Conservation (phyloP, 2,797 vertebrate genomes). For the Calcarius lapponicus region DNA sequence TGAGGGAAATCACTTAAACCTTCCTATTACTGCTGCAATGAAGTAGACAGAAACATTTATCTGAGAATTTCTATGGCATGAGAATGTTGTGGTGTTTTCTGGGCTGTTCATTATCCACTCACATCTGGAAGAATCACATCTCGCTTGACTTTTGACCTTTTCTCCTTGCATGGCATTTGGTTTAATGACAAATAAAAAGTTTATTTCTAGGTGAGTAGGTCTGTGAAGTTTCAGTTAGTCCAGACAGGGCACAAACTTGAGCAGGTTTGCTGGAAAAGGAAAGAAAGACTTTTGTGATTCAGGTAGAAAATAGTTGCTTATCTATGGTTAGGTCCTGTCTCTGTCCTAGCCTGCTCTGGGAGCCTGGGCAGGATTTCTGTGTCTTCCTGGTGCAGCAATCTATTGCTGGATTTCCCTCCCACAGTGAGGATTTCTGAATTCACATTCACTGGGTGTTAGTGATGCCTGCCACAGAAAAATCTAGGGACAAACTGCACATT, state of each 20-base stretch:
- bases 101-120: not conserved
- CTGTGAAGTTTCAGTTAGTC: not conserved
- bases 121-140: not conserved
- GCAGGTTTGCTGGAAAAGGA: not conserved
- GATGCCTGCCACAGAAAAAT: not conserved
- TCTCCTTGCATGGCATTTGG: not conserved
- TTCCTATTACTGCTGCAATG: not conserved
- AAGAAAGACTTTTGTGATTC: not conserved
- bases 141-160: slow-evolving; percentile 8
- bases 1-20: not conserved
- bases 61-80: not conserved
- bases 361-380: not conserved
- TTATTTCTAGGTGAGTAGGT: not conserved
- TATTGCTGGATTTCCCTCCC: not conserved
- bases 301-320: not conserved
- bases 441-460: not conserved
- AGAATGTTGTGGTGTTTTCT: not conserved
- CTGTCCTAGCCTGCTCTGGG: not conserved
- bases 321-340: not conserved
- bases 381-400: not conserved
- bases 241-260: not conserved
- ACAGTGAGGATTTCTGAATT: not conserved
- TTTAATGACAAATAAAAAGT: not conserved
- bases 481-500: not conserved
- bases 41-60: not conserved